Base-by-base conservation (phyloP, 2,888 invertebrate genomes). In the Antheraea yamamai region DNA sequence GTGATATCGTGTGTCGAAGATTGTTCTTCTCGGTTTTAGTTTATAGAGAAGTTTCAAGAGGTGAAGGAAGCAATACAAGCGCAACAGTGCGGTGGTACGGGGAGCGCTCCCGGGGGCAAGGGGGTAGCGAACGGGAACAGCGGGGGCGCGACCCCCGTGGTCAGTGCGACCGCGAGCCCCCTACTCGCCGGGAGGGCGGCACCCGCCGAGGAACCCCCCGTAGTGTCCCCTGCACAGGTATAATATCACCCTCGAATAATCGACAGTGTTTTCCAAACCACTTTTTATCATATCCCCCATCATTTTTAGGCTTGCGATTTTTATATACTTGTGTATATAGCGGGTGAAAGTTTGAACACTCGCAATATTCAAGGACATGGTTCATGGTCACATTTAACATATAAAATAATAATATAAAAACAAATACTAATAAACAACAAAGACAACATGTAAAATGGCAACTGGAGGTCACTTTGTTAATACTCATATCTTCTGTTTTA, bases 11-110 rank as follows among this genome's bases (percentile, higher is more conserved):
- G 14, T 2, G 8, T 58, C 20, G n/a, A 35, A 61, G 47, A 52
- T 8, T 2, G 23, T 3, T 39, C 51, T 87, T 77, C 74, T 78
- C 75, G 76, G 39, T 78, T 81, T 0, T 95, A 98, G 98, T 99
- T 99, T 94, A 98, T 99, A 84, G 99, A 99, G 91, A 99, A 99
- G 93, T 99, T 99, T 92, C 98, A 99, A 95, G 99, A 99, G 92
- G 98, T 99, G 47, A 99, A 99, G 90, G 99, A 99, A 91, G 98
- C 99, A 66, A 99, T 99, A 20, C 97, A 97, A 85, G 92, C 93
- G 23, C 94, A 94, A 80, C 92, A 92, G 75, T 88, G 90, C 76
- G 84, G 87, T 6, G 81, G 87, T 7, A 81, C 71, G 72, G 64
- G 52, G 51, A 71, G 35, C 23, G 71, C 30, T 7, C 81, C 81